phyloP scores from a whole-genome alignment of 2,113 vertebrate genomes.

The Macaca nemestrina region DNA sequence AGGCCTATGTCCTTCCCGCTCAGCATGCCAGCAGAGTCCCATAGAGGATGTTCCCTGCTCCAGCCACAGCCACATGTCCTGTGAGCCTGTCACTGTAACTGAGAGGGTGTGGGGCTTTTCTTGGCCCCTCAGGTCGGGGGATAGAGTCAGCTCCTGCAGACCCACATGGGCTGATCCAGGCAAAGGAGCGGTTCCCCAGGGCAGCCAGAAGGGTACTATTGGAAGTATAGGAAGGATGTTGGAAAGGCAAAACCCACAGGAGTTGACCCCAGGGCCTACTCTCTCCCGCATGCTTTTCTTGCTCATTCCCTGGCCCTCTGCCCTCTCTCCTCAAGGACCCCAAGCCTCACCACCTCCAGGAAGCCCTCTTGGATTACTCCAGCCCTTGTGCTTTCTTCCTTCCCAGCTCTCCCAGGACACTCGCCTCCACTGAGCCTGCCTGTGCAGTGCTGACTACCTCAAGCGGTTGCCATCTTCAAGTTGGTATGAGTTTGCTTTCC shows the following conservation, averaged over 20 bases:
- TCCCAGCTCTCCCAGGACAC: background rate
- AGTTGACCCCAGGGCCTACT: background rate
- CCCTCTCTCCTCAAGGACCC: background rate
- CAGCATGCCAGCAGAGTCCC: background rate
- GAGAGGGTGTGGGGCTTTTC: background rate
- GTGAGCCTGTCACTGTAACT: background rate
- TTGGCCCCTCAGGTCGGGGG: background rate
- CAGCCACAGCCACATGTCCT: background rate
- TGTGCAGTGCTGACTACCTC: background rate
- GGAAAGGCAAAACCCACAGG: background rate
- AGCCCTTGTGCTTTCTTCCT: background rate
- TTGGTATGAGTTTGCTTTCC: background rate
- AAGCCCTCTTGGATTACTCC: background rate
- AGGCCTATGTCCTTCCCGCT: background rate
- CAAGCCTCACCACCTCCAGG: background rate
- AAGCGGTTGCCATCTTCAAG: background rate
- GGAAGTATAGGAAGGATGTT: too few species aligned
- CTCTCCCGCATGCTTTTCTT: background rate
- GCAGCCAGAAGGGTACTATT: background rate
- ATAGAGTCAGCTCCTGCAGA: background rate
- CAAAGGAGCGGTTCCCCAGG: background rate
- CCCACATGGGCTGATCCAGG: background rate
- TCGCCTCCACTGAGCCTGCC: background rate
- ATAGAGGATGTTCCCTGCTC: background rate
- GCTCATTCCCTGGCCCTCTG: background rate